These are phyloP conservation scores for Toxotes chatareus DNA, from an alignment of 2,113 vertebrate species.

Conservation along the genomic window DNA sequence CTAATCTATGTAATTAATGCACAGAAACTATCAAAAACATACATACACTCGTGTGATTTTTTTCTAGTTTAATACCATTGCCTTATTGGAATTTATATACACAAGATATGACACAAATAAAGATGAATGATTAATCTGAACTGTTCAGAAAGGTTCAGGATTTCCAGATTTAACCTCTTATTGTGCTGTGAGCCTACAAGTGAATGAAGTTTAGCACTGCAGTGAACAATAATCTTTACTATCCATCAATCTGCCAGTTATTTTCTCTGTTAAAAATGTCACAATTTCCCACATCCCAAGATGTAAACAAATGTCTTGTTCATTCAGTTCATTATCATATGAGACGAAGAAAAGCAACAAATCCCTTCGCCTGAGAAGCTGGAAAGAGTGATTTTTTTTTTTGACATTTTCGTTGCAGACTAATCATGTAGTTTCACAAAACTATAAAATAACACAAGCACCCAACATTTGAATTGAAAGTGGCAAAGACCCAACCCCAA, in stretches of 20 bases:
- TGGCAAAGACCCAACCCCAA: not conserved
- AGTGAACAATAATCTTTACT: not conserved
- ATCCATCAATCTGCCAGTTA: not conserved
- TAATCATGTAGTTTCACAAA: not conserved
- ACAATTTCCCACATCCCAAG: not conserved
- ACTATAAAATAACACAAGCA: conserved; percentile 1
- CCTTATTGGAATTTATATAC: no score
- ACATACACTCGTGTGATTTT: no score
- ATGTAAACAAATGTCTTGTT: not conserved
- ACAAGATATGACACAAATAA: no score
- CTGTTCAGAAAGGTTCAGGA: not conserved
- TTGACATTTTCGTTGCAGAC: not conserved
- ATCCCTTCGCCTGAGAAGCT: not conserved
- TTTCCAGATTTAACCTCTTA: no score
- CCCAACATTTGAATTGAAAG: not conserved
- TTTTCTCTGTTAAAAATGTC: not conserved
- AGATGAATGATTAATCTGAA: not conserved
- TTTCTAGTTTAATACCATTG: no score
- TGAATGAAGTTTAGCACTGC: no score
- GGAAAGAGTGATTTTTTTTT: not conserved
- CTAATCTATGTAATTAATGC: not conserved
- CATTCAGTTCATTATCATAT: not conserved
- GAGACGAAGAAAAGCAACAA: not conserved
- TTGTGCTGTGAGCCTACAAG: no score
- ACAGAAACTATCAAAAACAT: no score